Conservation (phyloP, 2,888 invertebrate species). For the Hemithea aestivaria region DNA sequence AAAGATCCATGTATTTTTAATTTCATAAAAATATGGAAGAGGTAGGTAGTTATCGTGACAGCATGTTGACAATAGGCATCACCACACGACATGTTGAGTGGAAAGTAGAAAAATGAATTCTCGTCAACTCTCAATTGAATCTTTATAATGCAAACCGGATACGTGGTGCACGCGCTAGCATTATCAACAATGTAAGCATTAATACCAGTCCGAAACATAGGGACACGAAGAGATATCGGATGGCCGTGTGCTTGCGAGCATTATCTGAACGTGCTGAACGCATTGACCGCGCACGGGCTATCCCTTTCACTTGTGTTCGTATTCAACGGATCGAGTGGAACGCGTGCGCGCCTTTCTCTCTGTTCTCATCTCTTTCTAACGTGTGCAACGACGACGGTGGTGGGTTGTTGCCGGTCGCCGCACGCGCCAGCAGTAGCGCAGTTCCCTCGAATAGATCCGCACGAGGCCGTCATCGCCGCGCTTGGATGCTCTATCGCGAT, state of each 20-base stretch:
- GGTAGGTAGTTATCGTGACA: too few species aligned
- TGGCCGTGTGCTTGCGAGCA: conserved; percentile 39
- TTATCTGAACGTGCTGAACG: conserved; percentile 49
- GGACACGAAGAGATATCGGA: conserved; percentile 41
- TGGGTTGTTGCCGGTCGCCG: conserved; percentile 55
- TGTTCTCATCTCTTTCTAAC: conserved; percentile 72
- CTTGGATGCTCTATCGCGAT: conserved; percentile 70
- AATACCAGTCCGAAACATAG: conserved; percentile 23
- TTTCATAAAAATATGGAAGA: too few species aligned
- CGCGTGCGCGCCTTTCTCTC: conserved; percentile 72
- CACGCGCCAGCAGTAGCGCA: conserved; percentile 66
- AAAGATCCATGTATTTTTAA: too few species aligned
- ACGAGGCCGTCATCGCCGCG: conserved; percentile 64
- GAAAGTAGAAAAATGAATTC: too few species aligned
- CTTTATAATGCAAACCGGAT: conserved; percentile 1
- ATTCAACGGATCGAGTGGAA: conserved; percentile 68
- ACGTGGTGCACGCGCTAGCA: conserved; percentile 21
- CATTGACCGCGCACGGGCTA: conserved; percentile 66
- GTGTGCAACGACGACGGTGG: conserved; percentile 56
- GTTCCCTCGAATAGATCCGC: conserved; percentile 69
- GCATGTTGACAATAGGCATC: too few species aligned
- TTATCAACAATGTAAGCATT: conserved; percentile 32
- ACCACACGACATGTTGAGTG: too few species aligned
- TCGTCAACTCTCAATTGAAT: conserved; percentile 1
- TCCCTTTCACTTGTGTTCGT: conserved; percentile 77